These are phyloP conservation scores for Leptinotarsa undecemlineata DNA, from an alignment of 1,140 invertebrate species.

Conservation along the genomic window DNA sequence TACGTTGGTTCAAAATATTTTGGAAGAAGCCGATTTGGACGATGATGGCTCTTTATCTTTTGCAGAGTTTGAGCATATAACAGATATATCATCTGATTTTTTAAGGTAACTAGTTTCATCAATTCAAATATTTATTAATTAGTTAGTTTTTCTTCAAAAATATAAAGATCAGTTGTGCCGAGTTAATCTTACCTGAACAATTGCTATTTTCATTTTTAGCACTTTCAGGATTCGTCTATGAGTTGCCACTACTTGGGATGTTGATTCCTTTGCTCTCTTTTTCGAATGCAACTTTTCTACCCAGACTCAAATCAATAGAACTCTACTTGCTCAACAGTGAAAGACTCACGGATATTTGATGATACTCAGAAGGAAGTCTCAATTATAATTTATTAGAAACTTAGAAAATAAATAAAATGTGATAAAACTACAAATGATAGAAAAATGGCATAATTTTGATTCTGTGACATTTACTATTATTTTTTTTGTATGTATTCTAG, in stretches of 20 bases:
- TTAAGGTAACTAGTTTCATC: conserved; percentile 65
- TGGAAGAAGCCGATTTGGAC: conserved; percentile 90
- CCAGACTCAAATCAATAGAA: not conserved
- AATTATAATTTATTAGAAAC: not conserved
- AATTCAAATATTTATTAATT: not conserved
- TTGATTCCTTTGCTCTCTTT: not conserved
- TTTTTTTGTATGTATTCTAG: no score
- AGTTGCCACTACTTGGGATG: not conserved
- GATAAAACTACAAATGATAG: no score
- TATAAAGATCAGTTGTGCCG: not conserved
- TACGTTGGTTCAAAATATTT: conserved; percentile 73
- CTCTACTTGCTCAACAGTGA: not conserved
- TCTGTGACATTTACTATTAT: no score
- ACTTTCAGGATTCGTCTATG: conserved; percentile 26
- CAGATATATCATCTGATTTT: conserved; percentile 91
- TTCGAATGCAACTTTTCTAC: not conserved
- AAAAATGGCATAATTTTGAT: no score
- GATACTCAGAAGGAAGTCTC: not conserved
- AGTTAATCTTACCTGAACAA: not conserved
- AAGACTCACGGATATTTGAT: not conserved
- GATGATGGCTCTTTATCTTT: conserved; percentile 90
- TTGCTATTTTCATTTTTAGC: conserved; percentile 16
- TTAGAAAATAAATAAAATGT: no score
- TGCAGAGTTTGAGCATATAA: conserved; percentile 94
- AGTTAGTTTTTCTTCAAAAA: not conserved